phyloP scores from a whole-genome alignment of 2,113 vertebrate species.

The Pachyramphus minor region DNA sequence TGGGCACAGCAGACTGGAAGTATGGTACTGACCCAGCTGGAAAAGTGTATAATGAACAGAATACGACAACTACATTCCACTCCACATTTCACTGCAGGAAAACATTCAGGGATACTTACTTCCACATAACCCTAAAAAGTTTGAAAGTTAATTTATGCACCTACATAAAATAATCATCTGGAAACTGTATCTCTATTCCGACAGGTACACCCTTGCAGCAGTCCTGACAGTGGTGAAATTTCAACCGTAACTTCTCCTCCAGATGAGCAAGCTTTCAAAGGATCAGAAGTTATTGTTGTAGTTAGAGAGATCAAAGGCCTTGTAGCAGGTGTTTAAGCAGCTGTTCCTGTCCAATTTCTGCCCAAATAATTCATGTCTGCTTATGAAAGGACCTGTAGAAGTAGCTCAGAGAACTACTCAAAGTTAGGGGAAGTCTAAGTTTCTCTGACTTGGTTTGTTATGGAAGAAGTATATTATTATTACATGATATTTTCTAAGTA shows the following conservation, averaged over 20 bases:
- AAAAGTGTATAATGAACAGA: fast-evolving
- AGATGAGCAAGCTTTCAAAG: background rate
- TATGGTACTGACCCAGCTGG: background rate
- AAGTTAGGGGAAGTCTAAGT: background rate
- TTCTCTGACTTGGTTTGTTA: background rate
- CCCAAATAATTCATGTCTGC: background rate
- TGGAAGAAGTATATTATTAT: background rate
- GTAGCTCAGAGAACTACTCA: background rate
- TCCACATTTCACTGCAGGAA: background rate
- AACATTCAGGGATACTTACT: background rate
- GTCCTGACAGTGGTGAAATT: background rate
- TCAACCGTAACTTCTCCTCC: background rate
- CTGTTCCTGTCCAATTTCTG: constrained; percentile 4
- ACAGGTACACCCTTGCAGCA: background rate
- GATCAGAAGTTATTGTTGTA: background rate
- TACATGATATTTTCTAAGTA: background rate
- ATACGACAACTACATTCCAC: background rate
- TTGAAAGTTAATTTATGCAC: background rate
- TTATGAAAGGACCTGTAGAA: background rate
- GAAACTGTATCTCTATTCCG: background rate
- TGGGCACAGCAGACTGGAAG: background rate
- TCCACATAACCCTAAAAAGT: background rate
- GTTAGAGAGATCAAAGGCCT: constrained; percentile 39
- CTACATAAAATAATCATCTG: background rate
- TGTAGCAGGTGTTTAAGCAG: constrained; percentile 33